Conservation (phyloP, 2,113 vertebrate species). For the Dicerorhinus sumatrensis region DNA sequence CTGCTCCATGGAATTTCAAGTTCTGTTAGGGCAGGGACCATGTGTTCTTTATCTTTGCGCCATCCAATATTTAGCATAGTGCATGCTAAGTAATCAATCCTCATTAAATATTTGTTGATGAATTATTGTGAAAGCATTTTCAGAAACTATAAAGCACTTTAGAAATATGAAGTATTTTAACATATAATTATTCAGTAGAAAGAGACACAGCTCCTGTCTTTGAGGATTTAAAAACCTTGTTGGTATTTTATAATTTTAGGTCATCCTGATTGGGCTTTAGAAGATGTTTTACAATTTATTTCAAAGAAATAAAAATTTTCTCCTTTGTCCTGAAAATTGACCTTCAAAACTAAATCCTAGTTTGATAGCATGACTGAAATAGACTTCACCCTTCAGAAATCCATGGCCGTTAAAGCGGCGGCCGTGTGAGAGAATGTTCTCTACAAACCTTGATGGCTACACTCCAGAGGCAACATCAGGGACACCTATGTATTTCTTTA, state of each 20-base stretch:
- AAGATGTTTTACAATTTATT: conserved; percentile 16
- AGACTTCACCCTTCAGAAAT: neutral
- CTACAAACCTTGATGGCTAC: neutral
- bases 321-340: neutral
- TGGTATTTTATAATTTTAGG: neutral
- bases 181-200: neutral
- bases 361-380: neutral
- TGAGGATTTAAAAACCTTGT: neutral
- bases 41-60: neutral
- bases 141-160: neutral
- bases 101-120: neutral
- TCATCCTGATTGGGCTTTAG: neutral
- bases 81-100: neutral
- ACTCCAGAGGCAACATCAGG: neutral
- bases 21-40: neutral
- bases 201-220: neutral
- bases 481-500: neutral
- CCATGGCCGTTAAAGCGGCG: neutral
- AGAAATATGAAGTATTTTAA: neutral
- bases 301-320: neutral
- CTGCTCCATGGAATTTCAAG: neutral
- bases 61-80: neutral
- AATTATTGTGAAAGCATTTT: neutral
- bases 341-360: neutral
- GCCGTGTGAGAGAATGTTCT: neutral